These are phyloP conservation scores for Melitaea cinxia DNA, from an alignment of 1,140 invertebrate species.

Conservation along the genomic window DNA sequence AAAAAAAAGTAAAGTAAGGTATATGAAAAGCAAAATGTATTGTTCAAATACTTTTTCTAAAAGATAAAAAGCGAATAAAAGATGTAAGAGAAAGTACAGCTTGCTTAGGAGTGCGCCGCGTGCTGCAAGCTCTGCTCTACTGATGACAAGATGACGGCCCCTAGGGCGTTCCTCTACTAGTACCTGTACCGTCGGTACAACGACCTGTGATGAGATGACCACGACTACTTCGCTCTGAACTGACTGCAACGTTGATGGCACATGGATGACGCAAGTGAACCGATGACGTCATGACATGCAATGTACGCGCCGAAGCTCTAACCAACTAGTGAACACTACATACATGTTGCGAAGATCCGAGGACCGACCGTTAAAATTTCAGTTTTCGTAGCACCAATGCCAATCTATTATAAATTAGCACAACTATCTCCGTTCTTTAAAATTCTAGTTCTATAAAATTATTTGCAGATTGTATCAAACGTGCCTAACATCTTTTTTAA, in stretches of 20 bases:
- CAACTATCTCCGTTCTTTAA: slow-evolving; percentile 62
- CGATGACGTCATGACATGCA: slow-evolving; percentile 46
- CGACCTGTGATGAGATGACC: slow-evolving; percentile 62
- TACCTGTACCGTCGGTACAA: slow-evolving; percentile 55
- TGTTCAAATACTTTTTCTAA: neutral
- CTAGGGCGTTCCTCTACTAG: slow-evolving; percentile 35
- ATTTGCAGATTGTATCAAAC: slow-evolving; percentile 57
- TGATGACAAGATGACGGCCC: slow-evolving; percentile 58
- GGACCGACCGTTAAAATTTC: slow-evolving; percentile 43
- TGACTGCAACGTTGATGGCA: slow-evolving; percentile 66
- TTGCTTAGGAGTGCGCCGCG: slow-evolving; percentile 67
- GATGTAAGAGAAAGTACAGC: slow-evolving; percentile 39
- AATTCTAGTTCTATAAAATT: slow-evolving; percentile 66
- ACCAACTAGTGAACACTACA: slow-evolving; percentile 60
- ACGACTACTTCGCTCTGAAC: slow-evolving; percentile 17
- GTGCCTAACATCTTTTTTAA: slow-evolving; percentile 54
- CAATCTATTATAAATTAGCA: slow-evolving; percentile 61
- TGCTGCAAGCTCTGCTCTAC: slow-evolving; percentile 73
- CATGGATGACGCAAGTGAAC: slow-evolving; percentile 69
- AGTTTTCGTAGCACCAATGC: slow-evolving; percentile 67
- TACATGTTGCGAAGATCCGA: slow-evolving; percentile 56
- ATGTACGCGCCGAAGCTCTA: slow-evolving; percentile 61
- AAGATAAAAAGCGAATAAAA: slow-evolving; percentile 4
- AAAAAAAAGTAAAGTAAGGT: neutral
- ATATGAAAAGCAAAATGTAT: neutral